Percentiles rank a stretch among this genome's conserved stretches.
These are phyloP conservation scores for Brachionus rubens DNA, from an alignment of 1,140 invertebrate species.

Conservation along the genomic window DNA sequence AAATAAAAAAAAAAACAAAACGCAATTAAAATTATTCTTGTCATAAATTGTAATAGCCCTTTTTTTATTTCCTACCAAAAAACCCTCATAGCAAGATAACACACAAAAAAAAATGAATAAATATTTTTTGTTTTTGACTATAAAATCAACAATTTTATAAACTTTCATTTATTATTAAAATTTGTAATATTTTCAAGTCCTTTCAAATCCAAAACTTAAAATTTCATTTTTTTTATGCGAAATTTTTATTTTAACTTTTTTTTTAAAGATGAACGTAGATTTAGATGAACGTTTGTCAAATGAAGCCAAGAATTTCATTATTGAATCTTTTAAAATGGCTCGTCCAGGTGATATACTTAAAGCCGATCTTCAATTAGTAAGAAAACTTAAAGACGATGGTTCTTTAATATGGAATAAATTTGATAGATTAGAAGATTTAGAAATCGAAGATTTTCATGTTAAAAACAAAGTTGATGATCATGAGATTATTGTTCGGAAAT, in stretches of 20 bases:
- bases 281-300: conserved; percentile 10
- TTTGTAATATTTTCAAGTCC: too few relatives aligned
- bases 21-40: too few relatives aligned
- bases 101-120: too few relatives aligned
- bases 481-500: conserved; percentile 16
- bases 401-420: neutral
- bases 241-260: too few relatives aligned
- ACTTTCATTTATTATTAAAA: conserved; percentile 25
- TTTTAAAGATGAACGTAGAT: neutral
- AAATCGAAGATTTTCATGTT: neutral
- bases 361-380: neutral
- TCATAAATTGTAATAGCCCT: too few relatives aligned
- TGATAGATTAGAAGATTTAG: neutral
- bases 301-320: neutral
- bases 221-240: too few relatives aligned
- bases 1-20: too few relatives aligned
- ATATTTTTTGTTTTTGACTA: too few relatives aligned
- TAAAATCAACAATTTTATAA: too few relatives aligned
- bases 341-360: conserved; percentile 15
- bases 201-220: too few relatives aligned
- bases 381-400: neutral
- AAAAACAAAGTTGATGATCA: neutral
- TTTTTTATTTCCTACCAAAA: too few relatives aligned
- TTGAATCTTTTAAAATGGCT: conserved; percentile 2
- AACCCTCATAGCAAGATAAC: too few relatives aligned